Evolutionary conservation across 1,140 invertebrate species (phyloP), one percentile per base, ranked within the genome.

Genomic region (Carposina sasakii): DNA sequence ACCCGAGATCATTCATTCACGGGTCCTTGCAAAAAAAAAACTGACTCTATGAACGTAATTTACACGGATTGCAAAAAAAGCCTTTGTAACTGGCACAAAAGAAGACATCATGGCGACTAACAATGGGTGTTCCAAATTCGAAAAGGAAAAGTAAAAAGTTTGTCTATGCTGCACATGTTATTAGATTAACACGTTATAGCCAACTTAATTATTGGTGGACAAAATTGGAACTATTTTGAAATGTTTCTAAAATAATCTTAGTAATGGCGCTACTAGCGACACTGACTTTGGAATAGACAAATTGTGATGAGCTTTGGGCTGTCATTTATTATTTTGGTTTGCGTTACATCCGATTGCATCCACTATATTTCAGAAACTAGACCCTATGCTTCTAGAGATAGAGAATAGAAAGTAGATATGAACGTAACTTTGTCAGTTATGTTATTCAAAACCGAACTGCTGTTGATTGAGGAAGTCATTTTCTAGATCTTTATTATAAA

Each of bases 401-500:
- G n/a, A n/a, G n/a, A n/a, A n/a, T n/a, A n/a, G n/a, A n/a, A n/a
- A n/a, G n/a, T n/a, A n/a, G n/a, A n/a, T n/a, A n/a, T n/a, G n/a
- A n/a, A n/a, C n/a, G n/a, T n/a, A n/a, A n/a, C n/a, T n/a, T n/a
- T n/a, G n/a, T n/a, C n/a, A n/a, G n/a, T n/a, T n/a, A n/a, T n/a
- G n/a, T n/a, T n/a, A n/a, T n/a, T n/a, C n/a, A n/a, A n/a, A n/a
- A n/a, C n/a, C n/a, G n/a, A n/a, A n/a, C n/a, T n/a, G 53, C 61
- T 54, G 52, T 75, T 84, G 81, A 84, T 81, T 84, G 76, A 84
- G 81, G 81, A 84, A 84, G 81, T 77, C 62, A 81, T 84, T 71
- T 76, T 55, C 65, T 71, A 60, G n/a, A n/a, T n/a, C n/a, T n/a
- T n/a, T n/a, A n/a, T n/a, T 71, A 55, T 59, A 55, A 81, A 72